These are phyloP conservation scores for Antedon mediterranea DNA, from an alignment of 53 echinoderm and acorn worm species.

Conservation along the genomic window DNA sequence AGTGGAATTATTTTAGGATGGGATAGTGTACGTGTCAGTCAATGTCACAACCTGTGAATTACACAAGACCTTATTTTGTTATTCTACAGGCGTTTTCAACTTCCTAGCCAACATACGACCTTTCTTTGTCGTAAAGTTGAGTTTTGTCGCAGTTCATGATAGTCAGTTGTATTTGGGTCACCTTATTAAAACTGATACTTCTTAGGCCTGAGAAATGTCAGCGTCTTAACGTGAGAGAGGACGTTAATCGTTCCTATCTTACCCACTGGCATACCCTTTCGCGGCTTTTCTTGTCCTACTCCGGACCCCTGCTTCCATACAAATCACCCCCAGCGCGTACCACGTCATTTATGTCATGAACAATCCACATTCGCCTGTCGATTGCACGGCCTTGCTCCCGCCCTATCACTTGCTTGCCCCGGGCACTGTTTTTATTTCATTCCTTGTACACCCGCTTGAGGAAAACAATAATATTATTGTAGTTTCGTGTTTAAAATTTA, in stretches of 20 bases:
- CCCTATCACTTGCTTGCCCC: not conserved
- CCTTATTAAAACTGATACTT: not conserved
- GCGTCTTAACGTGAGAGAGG: not conserved
- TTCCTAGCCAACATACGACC: not conserved
- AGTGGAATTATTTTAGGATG: not conserved
- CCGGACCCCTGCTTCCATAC: not conserved
- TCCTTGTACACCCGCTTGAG: not conserved
- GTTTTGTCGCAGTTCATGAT: not conserved
- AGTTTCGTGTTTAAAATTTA: not conserved
- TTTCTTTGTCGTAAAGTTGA: not conserved
- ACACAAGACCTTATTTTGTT: not conserved
- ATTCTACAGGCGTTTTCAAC: not conserved
- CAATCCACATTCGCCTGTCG: not conserved
- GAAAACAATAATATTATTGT: conserved; percentile 1
- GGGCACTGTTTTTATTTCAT: not conserved
- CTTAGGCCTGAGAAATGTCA: not conserved
- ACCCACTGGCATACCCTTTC: not conserved
- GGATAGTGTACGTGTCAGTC: not conserved
- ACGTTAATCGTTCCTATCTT: not conserved
- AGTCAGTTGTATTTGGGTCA: not conserved
- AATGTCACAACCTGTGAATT: not conserved
- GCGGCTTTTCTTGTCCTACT: not conserved
- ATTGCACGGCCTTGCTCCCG: not conserved
- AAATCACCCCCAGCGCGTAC: not conserved
- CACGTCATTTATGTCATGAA: not conserved